A percentile compares a stretch with the other conserved stretches of the same genome.
These are phyloP conservation scores for Antheraea pernyi DNA, from an alignment of 1,140 invertebrate genomes.

Conservation along the genomic window DNA sequence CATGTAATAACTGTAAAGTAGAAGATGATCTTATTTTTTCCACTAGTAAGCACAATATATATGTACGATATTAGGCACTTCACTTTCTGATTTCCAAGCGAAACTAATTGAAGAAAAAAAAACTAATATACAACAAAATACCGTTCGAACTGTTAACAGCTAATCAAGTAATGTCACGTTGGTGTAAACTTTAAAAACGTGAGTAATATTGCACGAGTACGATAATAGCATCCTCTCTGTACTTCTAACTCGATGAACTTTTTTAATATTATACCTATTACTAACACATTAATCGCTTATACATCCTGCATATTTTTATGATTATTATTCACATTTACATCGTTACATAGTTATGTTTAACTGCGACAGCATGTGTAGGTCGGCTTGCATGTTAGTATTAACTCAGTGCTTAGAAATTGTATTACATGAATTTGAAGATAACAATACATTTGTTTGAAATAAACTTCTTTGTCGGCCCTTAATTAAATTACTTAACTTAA, in stretches of 20 bases:
- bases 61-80: too few species aligned
- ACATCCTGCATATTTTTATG: slow-evolving; percentile 3
- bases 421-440: too few species aligned
- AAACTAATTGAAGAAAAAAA: neutral
- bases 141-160: neutral
- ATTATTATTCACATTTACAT: slow-evolving; percentile 1
- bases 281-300: neutral
- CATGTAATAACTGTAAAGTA: too few species aligned
- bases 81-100: too few species aligned
- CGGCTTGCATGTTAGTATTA: too few species aligned
- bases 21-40: too few species aligned
- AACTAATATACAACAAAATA: neutral
- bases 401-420: too few species aligned
- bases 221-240: slow-evolving; percentile 27
- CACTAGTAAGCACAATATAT: too few species aligned
- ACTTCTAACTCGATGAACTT: slow-evolving; percentile 10
- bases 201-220: slow-evolving; percentile 13
- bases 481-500: too few species aligned
- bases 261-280: neutral
- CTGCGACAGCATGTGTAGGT: too few species aligned
- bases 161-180: slow-evolving; percentile 13
- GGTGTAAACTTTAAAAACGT: slow-evolving; percentile 15
- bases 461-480: too few species aligned
- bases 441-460: too few species aligned
- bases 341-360: neutral